phyloP scores from a whole-genome alignment of 23 tunicate genomes.

The Styela plicata region DNA sequence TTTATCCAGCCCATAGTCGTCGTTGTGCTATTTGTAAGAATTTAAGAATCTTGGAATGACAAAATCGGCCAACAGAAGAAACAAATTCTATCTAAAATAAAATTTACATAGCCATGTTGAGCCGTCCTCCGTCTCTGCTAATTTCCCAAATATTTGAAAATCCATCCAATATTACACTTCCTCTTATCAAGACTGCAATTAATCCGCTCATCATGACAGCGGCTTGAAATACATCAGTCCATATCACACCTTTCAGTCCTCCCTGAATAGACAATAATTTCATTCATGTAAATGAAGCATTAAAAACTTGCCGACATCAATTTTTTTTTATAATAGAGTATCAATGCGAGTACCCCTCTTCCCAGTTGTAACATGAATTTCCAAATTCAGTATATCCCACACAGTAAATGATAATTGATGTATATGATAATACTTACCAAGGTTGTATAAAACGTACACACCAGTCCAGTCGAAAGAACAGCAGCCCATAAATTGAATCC shows the following conservation, averaged over 20 bases:
- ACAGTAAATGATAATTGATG: neutral
- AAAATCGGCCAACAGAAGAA: neutral
- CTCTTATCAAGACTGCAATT: constrained; percentile 32
- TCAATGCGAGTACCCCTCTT: too few relatives aligned
- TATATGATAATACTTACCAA: constrained; percentile 21
- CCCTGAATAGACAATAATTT: too few relatives aligned
- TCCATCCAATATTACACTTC: constrained; percentile 28
- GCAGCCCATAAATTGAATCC: constrained; percentile 57
- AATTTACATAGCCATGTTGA: constrained; percentile 28
- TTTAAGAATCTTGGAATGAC: too few relatives aligned
- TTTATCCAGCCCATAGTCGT: neutral
- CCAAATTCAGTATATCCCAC: neutral
- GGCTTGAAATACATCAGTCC: constrained; percentile 57
- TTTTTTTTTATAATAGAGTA: too few relatives aligned
- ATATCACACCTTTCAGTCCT: constrained; percentile 54
- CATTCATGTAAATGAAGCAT: too few relatives aligned
- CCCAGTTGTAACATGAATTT: too few relatives aligned
- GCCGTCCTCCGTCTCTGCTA: constrained; percentile 29
- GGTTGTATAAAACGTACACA: constrained; percentile 68
- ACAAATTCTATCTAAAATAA: neutral
- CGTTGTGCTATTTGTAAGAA: too few relatives aligned
- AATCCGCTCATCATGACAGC: constrained; percentile 42
- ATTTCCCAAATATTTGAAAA: constrained; percentile 39
- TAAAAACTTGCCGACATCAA: too few relatives aligned
- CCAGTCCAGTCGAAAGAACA: constrained; percentile 60